A percentile compares a stretch with the other conserved stretches of the same genome.
Conservation (phyloP, 2,888 invertebrate genomes). For the Lasioglossum morio region DNA sequence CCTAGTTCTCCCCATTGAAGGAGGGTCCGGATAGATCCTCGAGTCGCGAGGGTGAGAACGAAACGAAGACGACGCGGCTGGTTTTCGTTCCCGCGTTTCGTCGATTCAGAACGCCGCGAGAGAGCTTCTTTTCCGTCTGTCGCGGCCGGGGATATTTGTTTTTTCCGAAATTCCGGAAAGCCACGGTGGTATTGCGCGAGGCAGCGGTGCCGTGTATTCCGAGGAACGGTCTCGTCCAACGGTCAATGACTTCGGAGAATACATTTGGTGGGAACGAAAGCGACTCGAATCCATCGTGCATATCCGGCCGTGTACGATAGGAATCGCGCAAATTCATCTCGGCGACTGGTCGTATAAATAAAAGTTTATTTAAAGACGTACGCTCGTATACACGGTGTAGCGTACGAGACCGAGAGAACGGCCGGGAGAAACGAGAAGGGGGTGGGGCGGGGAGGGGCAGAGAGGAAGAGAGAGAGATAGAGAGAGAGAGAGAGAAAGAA, state of each 20-base stretch:
- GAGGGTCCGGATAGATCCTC: background rate
- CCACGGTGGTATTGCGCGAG: conserved; percentile 2
- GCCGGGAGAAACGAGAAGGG: conserved; percentile 3
- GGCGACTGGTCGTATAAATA: conserved; percentile 81
- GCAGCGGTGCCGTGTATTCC: conserved; percentile 3
- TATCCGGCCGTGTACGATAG: conserved; percentile 78
- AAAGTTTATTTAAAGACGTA: conserved; percentile 84
- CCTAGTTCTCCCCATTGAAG: background rate
- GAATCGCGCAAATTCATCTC: conserved; percentile 81
- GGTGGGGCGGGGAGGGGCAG: background rate
- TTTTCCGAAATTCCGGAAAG: conserved; percentile 31
- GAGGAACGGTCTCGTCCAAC: conserved; percentile 54
- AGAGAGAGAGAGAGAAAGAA: conserved; percentile 1
- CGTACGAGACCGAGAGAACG: conserved; percentile 36
- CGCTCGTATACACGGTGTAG: conserved; percentile 61
- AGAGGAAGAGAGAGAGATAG: background rate
- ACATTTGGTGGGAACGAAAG: conserved; percentile 73
- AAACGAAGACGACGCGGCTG: background rate
- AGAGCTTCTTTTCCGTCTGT: conserved; percentile 6
- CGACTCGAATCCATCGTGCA: conserved; percentile 79
- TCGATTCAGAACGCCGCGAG: background rate
- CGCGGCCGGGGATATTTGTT: conserved; percentile 26
- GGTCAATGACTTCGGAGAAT: conserved; percentile 71
- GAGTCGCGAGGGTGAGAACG: background rate
- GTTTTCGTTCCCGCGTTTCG: background rate